phyloP scores from a whole-genome alignment of 2,888 invertebrate species.

The Philopedon plagiatum region DNA sequence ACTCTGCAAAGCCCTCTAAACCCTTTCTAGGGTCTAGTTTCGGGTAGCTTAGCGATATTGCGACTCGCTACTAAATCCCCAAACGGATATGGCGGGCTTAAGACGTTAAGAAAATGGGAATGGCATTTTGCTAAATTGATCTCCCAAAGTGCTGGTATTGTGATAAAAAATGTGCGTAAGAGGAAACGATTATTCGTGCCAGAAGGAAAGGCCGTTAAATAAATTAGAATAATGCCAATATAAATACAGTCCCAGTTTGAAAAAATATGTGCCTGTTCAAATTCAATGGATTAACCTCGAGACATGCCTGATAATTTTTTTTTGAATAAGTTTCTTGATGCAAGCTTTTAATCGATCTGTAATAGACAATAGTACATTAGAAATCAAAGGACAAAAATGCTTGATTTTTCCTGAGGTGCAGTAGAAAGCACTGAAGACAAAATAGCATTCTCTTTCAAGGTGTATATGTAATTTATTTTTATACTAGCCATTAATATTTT shows the following conservation, averaged over 20 bases:
- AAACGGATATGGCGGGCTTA: slow-evolving; percentile 35
- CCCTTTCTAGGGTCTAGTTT: slow-evolving; percentile 40
- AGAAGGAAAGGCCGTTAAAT: background rate
- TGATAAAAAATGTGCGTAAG: slow-evolving; percentile 22
- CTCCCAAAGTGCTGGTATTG: slow-evolving; percentile 27
- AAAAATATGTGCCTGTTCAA: too few relatives aligned
- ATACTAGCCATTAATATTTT: too few relatives aligned
- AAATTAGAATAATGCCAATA: background rate
- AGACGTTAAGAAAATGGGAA: slow-evolving; percentile 42
- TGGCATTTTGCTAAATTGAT: slow-evolving; percentile 37
- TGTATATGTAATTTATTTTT: too few relatives aligned
- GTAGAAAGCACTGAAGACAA: too few relatives aligned
- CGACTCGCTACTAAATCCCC: slow-evolving; percentile 31
- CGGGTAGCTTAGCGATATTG: slow-evolving; percentile 44
- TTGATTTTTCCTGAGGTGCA: too few relatives aligned
- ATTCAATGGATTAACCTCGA: too few relatives aligned
- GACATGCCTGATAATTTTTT: too few relatives aligned
- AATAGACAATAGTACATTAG: too few relatives aligned
- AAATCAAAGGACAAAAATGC: too few relatives aligned
- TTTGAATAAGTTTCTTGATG: background rate
- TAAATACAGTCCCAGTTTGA: background rate
- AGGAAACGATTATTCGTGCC: slow-evolving; percentile 14
- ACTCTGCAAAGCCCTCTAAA: slow-evolving; percentile 27
- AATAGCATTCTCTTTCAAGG: too few relatives aligned
- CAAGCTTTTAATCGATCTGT: too few relatives aligned